phyloP scores from a whole-genome alignment of 2,888 invertebrate genomes.

The Choreutis nemorana region DNA sequence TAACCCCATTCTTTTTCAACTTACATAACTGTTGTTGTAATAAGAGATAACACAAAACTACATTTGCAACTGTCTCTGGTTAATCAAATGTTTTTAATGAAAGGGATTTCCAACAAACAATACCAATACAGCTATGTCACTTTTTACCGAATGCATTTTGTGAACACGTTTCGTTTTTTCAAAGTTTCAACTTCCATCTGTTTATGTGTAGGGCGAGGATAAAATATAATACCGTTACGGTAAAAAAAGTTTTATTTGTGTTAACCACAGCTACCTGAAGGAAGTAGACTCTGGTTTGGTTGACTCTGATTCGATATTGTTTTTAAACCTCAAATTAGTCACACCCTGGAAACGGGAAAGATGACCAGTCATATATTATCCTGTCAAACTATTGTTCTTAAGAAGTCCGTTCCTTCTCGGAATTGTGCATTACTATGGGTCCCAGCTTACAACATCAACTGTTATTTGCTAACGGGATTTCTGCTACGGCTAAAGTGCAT shows the following conservation, averaged over 20 bases:
- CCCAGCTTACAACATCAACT: conserved; percentile 59
- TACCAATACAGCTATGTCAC: too few relatives aligned
- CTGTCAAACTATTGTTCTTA: conserved; percentile 39
- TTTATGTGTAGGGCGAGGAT: too few relatives aligned
- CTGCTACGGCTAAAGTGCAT: conserved; percentile 54
- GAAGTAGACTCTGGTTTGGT: too few relatives aligned
- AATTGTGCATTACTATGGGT: conserved; percentile 41
- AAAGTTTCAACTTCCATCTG: too few relatives aligned
- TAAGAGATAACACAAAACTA: conserved; percentile 28
- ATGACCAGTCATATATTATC: conserved; percentile 45
- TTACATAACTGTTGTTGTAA: conserved; percentile 42
- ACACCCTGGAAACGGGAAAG: conserved; percentile 39
- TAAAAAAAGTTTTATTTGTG: too few relatives aligned
- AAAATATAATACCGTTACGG: too few relatives aligned
- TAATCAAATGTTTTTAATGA: too few relatives aligned
- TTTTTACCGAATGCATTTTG: too few relatives aligned
- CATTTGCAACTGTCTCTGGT: too few relatives aligned
- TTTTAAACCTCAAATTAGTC: conserved; percentile 56
- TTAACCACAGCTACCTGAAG: too few relatives aligned
- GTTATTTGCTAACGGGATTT: conserved; percentile 44
- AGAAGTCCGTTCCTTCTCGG: conserved; percentile 42
- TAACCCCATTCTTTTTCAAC: conserved; percentile 46
- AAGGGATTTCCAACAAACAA: too few relatives aligned
- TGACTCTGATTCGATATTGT: conserved; percentile 28
- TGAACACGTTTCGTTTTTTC: too few relatives aligned